phyloP scores from a whole-genome alignment of 2,797 vertebrate genomes.

The Ctenopoma kingsleyae region DNA sequence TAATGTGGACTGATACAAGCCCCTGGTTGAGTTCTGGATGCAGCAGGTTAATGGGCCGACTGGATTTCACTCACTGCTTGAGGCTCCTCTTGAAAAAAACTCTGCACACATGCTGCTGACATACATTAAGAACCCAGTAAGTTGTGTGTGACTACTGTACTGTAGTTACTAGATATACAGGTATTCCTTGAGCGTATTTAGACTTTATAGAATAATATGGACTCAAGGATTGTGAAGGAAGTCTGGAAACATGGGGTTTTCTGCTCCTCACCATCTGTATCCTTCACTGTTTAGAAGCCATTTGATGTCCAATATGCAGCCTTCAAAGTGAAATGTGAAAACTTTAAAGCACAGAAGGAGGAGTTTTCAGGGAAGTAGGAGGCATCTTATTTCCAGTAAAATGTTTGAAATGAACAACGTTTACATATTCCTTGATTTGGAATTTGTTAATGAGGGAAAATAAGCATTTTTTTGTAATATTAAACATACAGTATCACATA shows the following conservation, averaged over 20 bases:
- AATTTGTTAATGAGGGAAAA: neutral
- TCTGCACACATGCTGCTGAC: conserved; percentile 28
- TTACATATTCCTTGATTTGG: neutral
- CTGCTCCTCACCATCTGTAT: neutral
- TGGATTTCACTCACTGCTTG: conserved; percentile 60
- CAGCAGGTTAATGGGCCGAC: conserved; percentile 78
- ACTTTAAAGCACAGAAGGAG: neutral
- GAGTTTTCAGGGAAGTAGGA: neutral
- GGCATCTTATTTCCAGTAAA: neutral
- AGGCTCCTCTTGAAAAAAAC: conserved; percentile 64
- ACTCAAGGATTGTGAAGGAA: neutral
- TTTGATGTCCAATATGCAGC: neutral
- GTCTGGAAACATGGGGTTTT: neutral
- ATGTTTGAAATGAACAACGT: neutral
- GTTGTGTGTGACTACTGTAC: neutral
- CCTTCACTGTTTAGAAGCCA: neutral
- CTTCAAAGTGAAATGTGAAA: neutral
- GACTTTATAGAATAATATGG: neutral
- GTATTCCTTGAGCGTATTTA: neutral
- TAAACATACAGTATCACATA: no score
- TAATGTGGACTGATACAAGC: conserved; percentile 78
- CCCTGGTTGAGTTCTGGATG: conserved; percentile 64
- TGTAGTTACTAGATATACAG: neutral
- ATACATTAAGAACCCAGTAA: conserved; percentile 4
- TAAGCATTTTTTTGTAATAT: no score